A percentile compares a stretch with the other conserved stretches of the same genome.
phyloP scores from a whole-genome alignment of 2,888 invertebrate genomes.

The Chrysomela aeneicollis region DNA sequence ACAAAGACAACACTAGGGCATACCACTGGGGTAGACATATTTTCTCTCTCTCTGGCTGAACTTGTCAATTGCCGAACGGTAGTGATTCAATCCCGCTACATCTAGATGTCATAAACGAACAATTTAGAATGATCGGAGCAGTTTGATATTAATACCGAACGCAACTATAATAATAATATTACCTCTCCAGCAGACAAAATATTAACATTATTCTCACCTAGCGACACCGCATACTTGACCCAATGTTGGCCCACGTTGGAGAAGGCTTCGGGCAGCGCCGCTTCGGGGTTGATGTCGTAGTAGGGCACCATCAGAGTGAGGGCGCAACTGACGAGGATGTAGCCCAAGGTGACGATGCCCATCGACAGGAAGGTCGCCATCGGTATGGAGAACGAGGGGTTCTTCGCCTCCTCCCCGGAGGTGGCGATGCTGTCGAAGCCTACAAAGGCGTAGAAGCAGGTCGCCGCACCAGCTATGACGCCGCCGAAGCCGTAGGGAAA shows the following conservation, averaged over 20 bases:
- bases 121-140: too few relatives aligned
- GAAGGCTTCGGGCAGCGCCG: constrained; percentile 84
- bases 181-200: too few relatives aligned
- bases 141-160: too few relatives aligned
- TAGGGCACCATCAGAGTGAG: constrained; percentile 85
- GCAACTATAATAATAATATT: too few relatives aligned
- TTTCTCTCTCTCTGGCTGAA: too few relatives aligned
- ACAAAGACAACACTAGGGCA: too few relatives aligned
- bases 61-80: too few relatives aligned
- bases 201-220: constrained; percentile 63
- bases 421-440: constrained; percentile 93
- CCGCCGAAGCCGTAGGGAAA: constrained; percentile 80
- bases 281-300: constrained; percentile 74
- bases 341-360: constrained; percentile 80
- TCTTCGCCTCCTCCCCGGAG: constrained; percentile 83
- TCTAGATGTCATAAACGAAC: too few relatives aligned
- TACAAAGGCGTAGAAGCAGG: constrained; percentile 91
- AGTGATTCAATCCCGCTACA: too few relatives aligned
- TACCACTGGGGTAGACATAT: too few relatives aligned
- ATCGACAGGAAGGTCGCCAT: constrained; percentile 83
- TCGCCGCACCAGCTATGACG: constrained; percentile 83
- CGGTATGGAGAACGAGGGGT: constrained; percentile 82
- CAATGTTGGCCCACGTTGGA: constrained; percentile 73
- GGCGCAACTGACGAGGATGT: constrained; percentile 83
- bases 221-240: constrained; percentile 84